Base-by-base conservation (phyloP, 2,113 vertebrate genomes). In the Notiomystis cincta region DNA sequence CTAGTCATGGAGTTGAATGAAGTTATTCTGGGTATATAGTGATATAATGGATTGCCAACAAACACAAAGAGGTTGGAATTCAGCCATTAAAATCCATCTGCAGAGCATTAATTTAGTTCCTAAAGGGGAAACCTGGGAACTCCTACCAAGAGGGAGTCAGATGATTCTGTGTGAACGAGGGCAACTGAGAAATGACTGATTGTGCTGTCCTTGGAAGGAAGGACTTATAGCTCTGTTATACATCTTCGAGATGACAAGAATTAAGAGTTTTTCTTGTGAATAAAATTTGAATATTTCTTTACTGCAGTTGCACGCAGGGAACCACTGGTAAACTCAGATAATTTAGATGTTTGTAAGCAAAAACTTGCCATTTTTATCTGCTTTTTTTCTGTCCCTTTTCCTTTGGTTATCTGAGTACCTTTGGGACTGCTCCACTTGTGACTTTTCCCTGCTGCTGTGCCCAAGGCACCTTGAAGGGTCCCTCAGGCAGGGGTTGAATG, bases 11-110 rank as follows among this genome's bases (percentile, higher is more conserved):
- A 51, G 8, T 20, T 87, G 80, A 92, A 90, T 50, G 4, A 87
- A 91, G 44, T 82, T 91, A 67, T 73, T 94, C 58, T 90, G 70
- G 31, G 18, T 77, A 51, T 82, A 76, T 30, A 15, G n/a, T 38
- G 53, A 72, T 91, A 79, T 14, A 78, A 84, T 19, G 40, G 57
- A 60, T 62, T 92, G 51, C 73, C 65, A 82, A 9, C 18, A 61
- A 87, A 93, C 70, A 87, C 57, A 94, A 69, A 89, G 53, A 73
- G 15, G 11, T 91, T 95, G 93, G 66, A 91, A 87, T 85, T 54
- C 13, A 79, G 91, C 70, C 91, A 87, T n/a, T 73, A 58, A 87
- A 91, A 93, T 94, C 45, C 89, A 86, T 91, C 78, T 95, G 91
- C 50, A 88, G 45, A 82, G 21, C 66, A 88, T 85, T 96, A 88